These are phyloP conservation scores for Lemur catta DNA, from an alignment of 2,797 vertebrate genomes.

Conservation along the genomic window DNA sequence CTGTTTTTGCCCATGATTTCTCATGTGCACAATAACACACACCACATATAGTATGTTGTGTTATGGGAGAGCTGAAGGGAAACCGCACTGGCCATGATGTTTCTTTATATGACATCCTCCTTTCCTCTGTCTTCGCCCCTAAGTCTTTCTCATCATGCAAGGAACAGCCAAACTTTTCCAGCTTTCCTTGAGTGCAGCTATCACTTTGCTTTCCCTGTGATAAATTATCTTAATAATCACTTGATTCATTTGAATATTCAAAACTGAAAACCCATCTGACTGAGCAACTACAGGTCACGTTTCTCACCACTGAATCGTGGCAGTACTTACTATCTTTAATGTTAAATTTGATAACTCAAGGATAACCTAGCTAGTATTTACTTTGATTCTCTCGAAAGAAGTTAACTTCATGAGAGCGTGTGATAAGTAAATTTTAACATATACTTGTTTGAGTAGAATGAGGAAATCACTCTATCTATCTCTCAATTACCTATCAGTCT, in stretches of 20 bases:
- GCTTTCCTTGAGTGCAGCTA: not conserved
- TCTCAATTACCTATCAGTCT: not conserved
- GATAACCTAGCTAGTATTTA: not conserved
- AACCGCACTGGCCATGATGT: no score
- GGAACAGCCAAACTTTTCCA: not conserved
- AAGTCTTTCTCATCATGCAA: no score
- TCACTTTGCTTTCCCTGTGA: not conserved
- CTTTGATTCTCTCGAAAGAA: not conserved
- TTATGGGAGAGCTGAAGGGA: not conserved
- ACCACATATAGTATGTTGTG: not conserved
- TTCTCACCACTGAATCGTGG: not conserved
- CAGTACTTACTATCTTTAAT: not conserved
- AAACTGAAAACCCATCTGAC: not conserved
- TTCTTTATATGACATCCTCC: not conserved
- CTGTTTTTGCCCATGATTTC: not conserved
- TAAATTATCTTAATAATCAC: not conserved
- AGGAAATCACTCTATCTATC: not conserved
- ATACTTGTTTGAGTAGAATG: not conserved
- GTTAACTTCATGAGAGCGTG: not conserved
- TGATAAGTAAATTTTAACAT: not conserved
- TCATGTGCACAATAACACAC: rapidly evolving
- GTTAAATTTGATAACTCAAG: not conserved
- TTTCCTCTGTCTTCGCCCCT: not conserved
- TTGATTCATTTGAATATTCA: not conserved
- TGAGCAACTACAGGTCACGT: not conserved